These are phyloP conservation scores for Grammomys dolichurus DNA, from an alignment of 2,113 vertebrate genomes.

Conservation along the genomic window DNA sequence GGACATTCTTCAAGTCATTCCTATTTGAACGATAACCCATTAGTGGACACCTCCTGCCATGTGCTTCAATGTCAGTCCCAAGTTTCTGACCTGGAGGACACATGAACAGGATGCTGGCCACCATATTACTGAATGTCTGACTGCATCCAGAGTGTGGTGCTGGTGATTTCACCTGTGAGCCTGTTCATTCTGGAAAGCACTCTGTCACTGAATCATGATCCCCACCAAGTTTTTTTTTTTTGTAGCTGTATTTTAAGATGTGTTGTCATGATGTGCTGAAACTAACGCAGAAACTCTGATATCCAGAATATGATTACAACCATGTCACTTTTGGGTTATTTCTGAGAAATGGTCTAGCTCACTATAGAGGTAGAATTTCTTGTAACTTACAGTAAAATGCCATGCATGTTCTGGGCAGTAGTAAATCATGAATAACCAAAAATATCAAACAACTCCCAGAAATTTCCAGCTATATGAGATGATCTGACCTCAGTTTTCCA, in stretches of 20 bases:
- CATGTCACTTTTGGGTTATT: background rate
- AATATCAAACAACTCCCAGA: background rate
- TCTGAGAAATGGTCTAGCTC: too few species aligned
- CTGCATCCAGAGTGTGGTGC: too few species aligned
- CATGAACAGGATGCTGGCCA: background rate
- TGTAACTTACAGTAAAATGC: background rate
- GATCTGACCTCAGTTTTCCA: background rate
- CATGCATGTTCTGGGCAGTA: background rate
- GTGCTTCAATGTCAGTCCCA: background rate
- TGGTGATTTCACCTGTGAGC: too few species aligned
- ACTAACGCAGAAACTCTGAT: background rate
- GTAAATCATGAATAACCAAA: background rate
- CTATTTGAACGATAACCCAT: background rate
- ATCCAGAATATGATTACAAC: background rate
- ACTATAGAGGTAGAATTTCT: background rate
- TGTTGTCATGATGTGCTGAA: background rate
- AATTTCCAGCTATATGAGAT: background rate
- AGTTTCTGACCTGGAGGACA: background rate
- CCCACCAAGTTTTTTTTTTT: background rate
- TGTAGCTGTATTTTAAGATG: background rate
- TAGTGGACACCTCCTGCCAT: background rate
- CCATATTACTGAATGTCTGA: background rate
- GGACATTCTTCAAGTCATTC: background rate
- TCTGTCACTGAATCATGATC: too few species aligned
- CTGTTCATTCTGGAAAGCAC: background rate